Conservation (phyloP, 2,888 invertebrate genomes). For the Ectemnius continuus region DNA sequence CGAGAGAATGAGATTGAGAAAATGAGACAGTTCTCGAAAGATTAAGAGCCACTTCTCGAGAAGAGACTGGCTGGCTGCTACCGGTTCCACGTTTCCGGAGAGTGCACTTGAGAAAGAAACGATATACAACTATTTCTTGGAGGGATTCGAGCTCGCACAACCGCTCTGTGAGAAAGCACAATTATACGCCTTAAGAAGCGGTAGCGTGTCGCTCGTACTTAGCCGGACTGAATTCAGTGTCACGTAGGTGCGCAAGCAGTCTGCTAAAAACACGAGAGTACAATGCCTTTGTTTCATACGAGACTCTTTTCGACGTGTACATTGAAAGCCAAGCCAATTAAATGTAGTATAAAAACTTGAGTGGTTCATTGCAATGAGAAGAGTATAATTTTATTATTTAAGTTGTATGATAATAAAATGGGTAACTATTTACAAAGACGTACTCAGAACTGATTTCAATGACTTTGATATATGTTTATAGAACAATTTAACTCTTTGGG, state of each 20-base stretch:
- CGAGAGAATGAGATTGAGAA: background rate
- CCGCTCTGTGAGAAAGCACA: slow-evolving; percentile 22
- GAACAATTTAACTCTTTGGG: too few species aligned
- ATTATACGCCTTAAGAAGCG: slow-evolving; percentile 22
- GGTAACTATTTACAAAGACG: too few species aligned
- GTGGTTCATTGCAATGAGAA: too few species aligned
- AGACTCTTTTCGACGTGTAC: background rate
- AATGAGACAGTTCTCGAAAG: background rate
- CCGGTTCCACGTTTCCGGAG: slow-evolving; percentile 16
- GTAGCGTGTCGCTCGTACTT: slow-evolving; percentile 1
- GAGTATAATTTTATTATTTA: too few species aligned
- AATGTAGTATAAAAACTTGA: too few species aligned
- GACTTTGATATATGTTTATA: too few species aligned
- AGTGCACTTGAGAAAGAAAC: slow-evolving; percentile 13
- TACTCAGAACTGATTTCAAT: too few species aligned
- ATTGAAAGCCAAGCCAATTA: too few species aligned
- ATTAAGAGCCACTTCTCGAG: slow-evolving; percentile 1
- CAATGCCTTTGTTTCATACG: background rate
- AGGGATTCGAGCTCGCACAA: slow-evolving; percentile 4
- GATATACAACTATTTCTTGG: background rate
- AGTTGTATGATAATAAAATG: too few species aligned
- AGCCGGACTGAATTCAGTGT: slow-evolving; percentile 6
- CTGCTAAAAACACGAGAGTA: background rate
- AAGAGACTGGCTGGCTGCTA: slow-evolving; percentile 1
- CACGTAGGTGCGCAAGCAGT: slow-evolving; percentile 12